These are phyloP conservation scores for Palythoa caribaeorum DNA, from an alignment of 92 coral and sea anemone species.

Conservation along the genomic window DNA sequence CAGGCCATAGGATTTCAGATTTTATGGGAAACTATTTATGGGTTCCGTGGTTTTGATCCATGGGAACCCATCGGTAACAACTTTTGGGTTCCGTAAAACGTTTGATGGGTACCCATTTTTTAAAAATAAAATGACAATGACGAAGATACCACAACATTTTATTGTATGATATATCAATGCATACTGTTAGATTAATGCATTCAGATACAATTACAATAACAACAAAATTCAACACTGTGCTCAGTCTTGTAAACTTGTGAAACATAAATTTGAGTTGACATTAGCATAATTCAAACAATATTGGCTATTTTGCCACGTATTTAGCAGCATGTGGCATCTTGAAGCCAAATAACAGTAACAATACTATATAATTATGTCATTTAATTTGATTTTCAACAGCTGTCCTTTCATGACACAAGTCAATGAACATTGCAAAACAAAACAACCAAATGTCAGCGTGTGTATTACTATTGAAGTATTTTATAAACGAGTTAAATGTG, in stretches of 20 bases:
- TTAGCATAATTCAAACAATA: conserved; percentile 25
- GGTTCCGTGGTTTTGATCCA: not conserved
- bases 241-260: conserved; percentile 29
- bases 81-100: conserved; percentile 18
- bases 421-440: conserved; percentile 28
- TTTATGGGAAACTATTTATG: not conserved
- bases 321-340: conserved; percentile 56
- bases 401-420: conserved; percentile 27
- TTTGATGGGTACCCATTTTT: conserved; percentile 16
- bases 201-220: conserved; percentile 37
- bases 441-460: conserved; percentile 27
- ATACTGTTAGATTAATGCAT: conserved; percentile 11
- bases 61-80: conserved; percentile 6
- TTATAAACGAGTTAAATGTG: conserved; percentile 23
- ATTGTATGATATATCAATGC: conserved; percentile 22
- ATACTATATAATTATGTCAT: conserved; percentile 15
- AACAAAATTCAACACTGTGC: conserved; percentile 36
- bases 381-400: conserved; percentile 21
- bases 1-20: conserved; percentile 5
- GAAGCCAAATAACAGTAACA: conserved; percentile 54
- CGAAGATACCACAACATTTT: conserved; percentile 28
- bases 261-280: conserved; percentile 23
- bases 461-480: conserved; percentile 23
- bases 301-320: conserved; percentile 35
- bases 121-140: conserved; percentile 22